Evolutionary conservation across 2,888 invertebrate species (phyloP).

Genomic region (Siphlonurus alternatus): DNA sequence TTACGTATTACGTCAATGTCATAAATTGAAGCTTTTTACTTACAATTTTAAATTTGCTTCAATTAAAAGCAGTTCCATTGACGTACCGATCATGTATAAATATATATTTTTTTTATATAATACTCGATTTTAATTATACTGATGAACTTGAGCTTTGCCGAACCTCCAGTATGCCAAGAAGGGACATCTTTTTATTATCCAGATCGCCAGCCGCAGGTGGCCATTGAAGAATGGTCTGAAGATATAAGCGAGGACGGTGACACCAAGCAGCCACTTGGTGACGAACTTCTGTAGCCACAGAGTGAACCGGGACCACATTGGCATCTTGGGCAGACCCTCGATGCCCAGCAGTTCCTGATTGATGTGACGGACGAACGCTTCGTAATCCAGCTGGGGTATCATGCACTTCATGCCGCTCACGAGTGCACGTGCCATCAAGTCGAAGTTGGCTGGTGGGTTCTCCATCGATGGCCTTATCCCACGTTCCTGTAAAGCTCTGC

Average conservation of each 20-base stretch:
- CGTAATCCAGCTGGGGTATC: conserved; percentile 39
- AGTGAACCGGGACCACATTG: not conserved
- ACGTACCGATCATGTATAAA: too few species aligned
- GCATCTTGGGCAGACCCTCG: not conserved
- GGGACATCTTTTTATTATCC: not conserved
- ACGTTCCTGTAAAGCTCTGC: conserved; percentile 33
- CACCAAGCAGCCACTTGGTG: not conserved
- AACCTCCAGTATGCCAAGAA: not conserved
- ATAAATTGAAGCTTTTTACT: too few species aligned
- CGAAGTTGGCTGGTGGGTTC: conserved; percentile 41
- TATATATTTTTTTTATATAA: too few species aligned
- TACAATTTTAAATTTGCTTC: too few species aligned
- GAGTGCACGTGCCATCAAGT: conserved; percentile 43
- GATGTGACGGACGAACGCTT: not conserved
- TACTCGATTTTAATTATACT: too few species aligned
- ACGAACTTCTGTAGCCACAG: not conserved
- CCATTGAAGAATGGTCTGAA: conserved; percentile 2
- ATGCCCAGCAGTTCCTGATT: not conserved
- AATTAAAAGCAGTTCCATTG: too few species aligned
- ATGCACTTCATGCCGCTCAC: conserved; percentile 51
- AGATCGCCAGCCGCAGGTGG: not conserved
- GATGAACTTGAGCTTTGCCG: not conserved
- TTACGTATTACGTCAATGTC: too few species aligned
- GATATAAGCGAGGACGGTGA: not conserved
- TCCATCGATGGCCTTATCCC: conserved; percentile 43